These are phyloP conservation scores for Urechis unicinctus DNA, from an alignment of 2,888 invertebrate genomes.

Conservation along the genomic window DNA sequence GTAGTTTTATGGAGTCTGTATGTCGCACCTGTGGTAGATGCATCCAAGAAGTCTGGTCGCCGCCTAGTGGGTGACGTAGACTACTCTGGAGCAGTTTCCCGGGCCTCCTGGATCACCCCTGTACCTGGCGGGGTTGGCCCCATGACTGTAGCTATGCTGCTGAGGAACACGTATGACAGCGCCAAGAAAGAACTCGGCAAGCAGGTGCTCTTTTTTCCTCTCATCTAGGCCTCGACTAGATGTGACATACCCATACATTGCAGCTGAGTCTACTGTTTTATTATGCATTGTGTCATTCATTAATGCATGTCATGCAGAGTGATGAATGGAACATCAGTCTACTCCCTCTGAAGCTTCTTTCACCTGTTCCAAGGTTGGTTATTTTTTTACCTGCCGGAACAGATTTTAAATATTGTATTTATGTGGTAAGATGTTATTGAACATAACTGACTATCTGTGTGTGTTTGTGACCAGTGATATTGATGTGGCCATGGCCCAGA, in stretches of 20 bases:
- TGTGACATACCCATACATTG: background rate
- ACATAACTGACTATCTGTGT: too few relatives aligned
- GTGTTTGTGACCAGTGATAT: too few relatives aligned
- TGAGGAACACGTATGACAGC: slow-evolving; percentile 59
- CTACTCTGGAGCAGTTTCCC: slow-evolving; percentile 64
- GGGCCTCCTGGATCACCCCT: slow-evolving; percentile 86
- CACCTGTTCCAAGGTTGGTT: slow-evolving; percentile 77
- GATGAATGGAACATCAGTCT: slow-evolving; percentile 66
- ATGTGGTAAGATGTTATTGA: too few relatives aligned
- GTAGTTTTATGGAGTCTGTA: too few relatives aligned
- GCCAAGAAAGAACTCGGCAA: slow-evolving; percentile 13
- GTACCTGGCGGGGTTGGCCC: slow-evolving; percentile 93
- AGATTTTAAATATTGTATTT: too few relatives aligned
- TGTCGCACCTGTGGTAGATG: too few relatives aligned
- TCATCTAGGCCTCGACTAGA: background rate
- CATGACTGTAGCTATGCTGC: slow-evolving; percentile 92
- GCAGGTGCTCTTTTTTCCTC: slow-evolving; percentile 3
- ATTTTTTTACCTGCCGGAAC: too few relatives aligned
- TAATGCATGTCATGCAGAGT: slow-evolving; percentile 19
- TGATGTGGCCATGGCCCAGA: slow-evolving; percentile 78
- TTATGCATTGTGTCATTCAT: too few relatives aligned
- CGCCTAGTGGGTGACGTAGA: slow-evolving; percentile 92
- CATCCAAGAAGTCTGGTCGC: slow-evolving; percentile 58
- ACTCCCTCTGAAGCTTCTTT: slow-evolving; percentile 60
- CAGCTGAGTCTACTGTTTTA: background rate